These are phyloP conservation scores for Spicauda simplicius DNA, from an alignment of 2,888 invertebrate species.

Conservation along the genomic window DNA sequence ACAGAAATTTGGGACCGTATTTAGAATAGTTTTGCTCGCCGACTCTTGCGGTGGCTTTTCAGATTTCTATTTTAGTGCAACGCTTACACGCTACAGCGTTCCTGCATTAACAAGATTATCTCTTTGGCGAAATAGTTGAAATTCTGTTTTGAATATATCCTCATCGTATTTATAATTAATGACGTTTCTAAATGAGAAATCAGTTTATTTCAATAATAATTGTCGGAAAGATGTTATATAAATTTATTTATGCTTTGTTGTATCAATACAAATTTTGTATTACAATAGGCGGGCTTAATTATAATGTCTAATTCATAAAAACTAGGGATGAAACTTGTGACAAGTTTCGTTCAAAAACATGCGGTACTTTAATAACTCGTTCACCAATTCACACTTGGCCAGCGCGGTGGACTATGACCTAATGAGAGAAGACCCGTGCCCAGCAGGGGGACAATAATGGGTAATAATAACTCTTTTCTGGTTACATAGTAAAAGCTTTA, in stretches of 20 bases:
- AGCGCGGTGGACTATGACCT: too few species aligned
- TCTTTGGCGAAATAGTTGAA: not conserved
- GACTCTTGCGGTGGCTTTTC: constrained; percentile 11
- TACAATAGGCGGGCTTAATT: too few species aligned
- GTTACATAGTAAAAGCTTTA: not conserved
- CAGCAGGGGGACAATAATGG: too few species aligned
- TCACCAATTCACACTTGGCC: too few species aligned
- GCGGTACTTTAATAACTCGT: too few species aligned
- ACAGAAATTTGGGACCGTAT: constrained; percentile 19
- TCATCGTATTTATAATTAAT: not conserved
- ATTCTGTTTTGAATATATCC: not conserved
- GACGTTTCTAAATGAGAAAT: not conserved
- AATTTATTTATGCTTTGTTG: too few species aligned
- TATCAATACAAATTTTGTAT: too few species aligned
- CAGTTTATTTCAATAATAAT: too few species aligned
- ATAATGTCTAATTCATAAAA: too few species aligned
- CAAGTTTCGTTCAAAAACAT: not conserved
- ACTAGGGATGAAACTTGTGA: not conserved
- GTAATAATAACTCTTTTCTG: not conserved
- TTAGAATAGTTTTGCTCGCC: constrained; percentile 5
- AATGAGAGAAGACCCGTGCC: too few species aligned
- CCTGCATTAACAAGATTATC: constrained; percentile 14
- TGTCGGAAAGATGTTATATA: too few species aligned
- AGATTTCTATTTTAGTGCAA: constrained; percentile 6
- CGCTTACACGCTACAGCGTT: not conserved